Conservation (phyloP, 1,140 invertebrate species). For the Saxidomus purpurata region DNA sequence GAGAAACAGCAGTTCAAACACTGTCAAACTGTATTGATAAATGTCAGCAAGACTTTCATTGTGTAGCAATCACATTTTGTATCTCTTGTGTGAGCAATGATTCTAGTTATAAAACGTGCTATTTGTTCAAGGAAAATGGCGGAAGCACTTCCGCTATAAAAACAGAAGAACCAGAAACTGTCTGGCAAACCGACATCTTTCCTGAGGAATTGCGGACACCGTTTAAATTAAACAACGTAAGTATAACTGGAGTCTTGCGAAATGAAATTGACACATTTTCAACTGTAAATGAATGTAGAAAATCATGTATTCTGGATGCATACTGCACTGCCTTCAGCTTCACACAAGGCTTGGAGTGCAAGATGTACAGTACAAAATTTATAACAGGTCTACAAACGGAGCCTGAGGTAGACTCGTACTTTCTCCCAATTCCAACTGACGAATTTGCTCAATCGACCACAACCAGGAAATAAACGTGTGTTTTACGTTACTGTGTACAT, state of each 20-base stretch:
- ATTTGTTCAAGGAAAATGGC: background rate
- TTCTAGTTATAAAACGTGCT: background rate
- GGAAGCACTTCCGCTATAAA: background rate
- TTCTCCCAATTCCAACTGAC: background rate
- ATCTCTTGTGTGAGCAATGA: background rate
- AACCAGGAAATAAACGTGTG: background rate
- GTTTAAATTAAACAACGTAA: background rate
- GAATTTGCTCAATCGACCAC: background rate
- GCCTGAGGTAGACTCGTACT: background rate
- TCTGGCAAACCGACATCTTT: conserved; percentile 1
- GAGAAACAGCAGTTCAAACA: background rate
- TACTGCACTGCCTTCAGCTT: background rate
- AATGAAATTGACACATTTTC: background rate
- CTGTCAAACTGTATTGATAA: background rate
- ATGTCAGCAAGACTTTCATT: background rate
- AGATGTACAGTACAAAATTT: background rate
- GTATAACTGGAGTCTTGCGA: background rate
- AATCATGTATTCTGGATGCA: background rate
- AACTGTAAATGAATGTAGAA: background rate
- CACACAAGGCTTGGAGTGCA: background rate
- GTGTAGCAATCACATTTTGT: conserved; percentile 3
- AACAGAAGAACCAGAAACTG: background rate
- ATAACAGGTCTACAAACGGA: background rate
- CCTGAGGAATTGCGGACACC: background rate
- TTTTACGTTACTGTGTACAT: too few relatives aligned